Percentiles rank a stretch among this genome's conserved stretches.
Conservation (phyloP, 1,140 invertebrate species). For the Pseudoatta argentina region DNA sequence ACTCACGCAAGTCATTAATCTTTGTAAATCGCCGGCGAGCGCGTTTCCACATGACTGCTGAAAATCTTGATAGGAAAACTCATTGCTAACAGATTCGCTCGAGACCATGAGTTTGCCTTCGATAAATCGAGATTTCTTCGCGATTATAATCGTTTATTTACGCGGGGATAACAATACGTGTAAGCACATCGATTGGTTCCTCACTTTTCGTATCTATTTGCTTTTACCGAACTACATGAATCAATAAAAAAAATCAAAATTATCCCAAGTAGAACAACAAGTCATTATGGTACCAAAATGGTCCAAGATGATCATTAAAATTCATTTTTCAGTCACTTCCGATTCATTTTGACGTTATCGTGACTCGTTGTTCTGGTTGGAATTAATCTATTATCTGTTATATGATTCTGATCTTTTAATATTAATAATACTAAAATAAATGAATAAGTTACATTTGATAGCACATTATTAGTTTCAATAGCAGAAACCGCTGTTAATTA, state of each 20-base stretch:
- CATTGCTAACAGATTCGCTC: constrained; percentile 53
- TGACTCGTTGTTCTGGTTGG: too few relatives aligned
- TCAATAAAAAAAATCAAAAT: background rate
- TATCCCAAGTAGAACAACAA: too few relatives aligned
- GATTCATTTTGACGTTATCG: too few relatives aligned
- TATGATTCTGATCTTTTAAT: too few relatives aligned
- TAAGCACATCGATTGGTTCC: background rate
- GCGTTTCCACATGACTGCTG: constrained; percentile 64
- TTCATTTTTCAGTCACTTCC: too few relatives aligned
- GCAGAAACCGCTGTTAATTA: background rate
- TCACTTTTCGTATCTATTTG: background rate
- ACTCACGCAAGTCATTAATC: constrained; percentile 67
- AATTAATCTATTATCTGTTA: too few relatives aligned
- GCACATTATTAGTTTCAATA: background rate
- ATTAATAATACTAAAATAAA: background rate
- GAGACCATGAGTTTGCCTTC: background rate
- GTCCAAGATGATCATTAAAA: too few relatives aligned
- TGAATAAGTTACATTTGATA: background rate
- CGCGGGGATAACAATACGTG: background rate
- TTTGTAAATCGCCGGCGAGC: constrained; percentile 63
- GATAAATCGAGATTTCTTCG: background rate
- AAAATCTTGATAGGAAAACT: constrained; percentile 68
- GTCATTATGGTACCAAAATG: too few relatives aligned
- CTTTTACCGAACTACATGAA: background rate
- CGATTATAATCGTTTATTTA: constrained; percentile 14